Evolutionary conservation across 2,113 vertebrate species (phyloP), one percentile per base, ranked within the genome.

Genomic region (Trinectes maculatus): DNA sequence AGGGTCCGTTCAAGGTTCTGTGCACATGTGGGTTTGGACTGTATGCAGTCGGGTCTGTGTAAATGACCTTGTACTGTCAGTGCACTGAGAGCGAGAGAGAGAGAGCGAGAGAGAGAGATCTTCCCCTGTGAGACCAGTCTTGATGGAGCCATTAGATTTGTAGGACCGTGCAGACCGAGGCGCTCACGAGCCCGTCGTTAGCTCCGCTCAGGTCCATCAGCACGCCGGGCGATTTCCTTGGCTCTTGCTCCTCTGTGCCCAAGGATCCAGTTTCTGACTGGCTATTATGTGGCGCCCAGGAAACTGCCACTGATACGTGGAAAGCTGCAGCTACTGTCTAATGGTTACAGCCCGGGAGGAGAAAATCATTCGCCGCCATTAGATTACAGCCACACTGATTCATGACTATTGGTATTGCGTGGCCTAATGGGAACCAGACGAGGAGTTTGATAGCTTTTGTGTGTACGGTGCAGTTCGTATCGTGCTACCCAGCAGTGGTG

Each of bases 361-460:
- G 87, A 89, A 90, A 92, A 92, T 91, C 89, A 89, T 90, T 93
- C 80, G 71, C 39, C 75, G 80, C 89, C 91, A 91, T 92, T 92
- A 88, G 89, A 91, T 93, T 93, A 92, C 85, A 79, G 85, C 89
- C 74, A 47, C 80, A 84, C 79, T 90, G 90, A 93, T 91, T 92
- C 88, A 90, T 90, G 85, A 71, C 59, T 83, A 87, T 87, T 86
- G 87, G 48, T 73, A 85, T 79, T 77, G 77, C 57, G 44, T 8
- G 55, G 72, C 62, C 57, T 91, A 90, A 92, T 90, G 87, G 89
- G 88, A 86, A 84, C 85, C 86, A 80, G 79, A 87, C 55, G 79
- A 82, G 64, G 39, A 40, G 33, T 83, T 84, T 89, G 83, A 90
- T 89, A 77, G 88, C 80, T 68, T 56, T 26, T 80, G 78, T 58